Base-by-base conservation (phyloP, 2,113 vertebrate genomes). In the Promerops cafer region DNA sequence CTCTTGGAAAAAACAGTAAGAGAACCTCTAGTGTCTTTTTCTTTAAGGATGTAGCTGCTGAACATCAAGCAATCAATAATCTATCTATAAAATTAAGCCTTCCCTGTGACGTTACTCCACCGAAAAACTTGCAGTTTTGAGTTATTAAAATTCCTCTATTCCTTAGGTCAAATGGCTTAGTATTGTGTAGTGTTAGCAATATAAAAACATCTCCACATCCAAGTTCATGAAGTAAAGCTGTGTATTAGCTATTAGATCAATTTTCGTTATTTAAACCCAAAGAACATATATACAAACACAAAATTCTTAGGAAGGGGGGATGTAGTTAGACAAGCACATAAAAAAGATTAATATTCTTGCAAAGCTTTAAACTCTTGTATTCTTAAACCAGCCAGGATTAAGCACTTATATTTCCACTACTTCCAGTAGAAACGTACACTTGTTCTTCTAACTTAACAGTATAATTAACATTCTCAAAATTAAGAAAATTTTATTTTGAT, bases 91-190 rank as follows among this genome's bases (percentile, higher is more conserved):
- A 87, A 76, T 44, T 19, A 79, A 65, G 11, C 5, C 15, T 76
- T 83, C 57, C 57, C 69, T 0, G 0, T 33, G 18, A 82, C 1
- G 0, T 18, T 69, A 68, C 13, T 68, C 52, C 23, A 27, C 30
- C 63, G 49, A 70, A 90, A 84, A 90, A 33, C 4, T 45, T 86
- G 12, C 9, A 54, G 8, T 5, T 90, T 45, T 68, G 13, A 4
- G 1, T 79, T 75, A 68, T 30, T 63, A 70, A 61, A 77, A 78
- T 64, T 70, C 9, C 4, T 82, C 17, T 71, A 2, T 63, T 70
- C 47, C 69, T 70, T 50, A 28, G 39, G 35, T 50, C 26, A 79
- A 82, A 82, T 35, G 11, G 26, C 17, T 53, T 69, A 74, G 20
- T 74, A n/a, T n/a, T n/a, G 6, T 66, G 16, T 26, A 59, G 8